phyloP scores from a whole-genome alignment of 2,113 vertebrate genomes.

The Toxotes jaculatrix region DNA sequence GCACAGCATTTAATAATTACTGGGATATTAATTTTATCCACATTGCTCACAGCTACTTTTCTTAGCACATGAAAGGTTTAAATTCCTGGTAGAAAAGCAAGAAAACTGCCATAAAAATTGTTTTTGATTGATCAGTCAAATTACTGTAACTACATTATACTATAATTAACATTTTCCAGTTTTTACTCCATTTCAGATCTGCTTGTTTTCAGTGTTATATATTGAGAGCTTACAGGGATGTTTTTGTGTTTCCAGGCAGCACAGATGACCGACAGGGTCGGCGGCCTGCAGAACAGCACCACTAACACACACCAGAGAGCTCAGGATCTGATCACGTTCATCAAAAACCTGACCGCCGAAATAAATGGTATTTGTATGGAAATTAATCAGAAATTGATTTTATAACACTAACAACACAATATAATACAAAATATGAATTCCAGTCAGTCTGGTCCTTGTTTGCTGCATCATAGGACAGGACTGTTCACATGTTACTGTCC shows the following conservation, averaged over 20 bases:
- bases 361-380: constrained; percentile 62
- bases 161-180: not conserved
- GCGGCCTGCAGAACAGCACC: constrained; percentile 68
- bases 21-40: no score
- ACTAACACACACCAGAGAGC: constrained; percentile 80
- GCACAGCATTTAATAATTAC: no score
- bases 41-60: no score
- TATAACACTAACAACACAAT: not conserved
- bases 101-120: not conserved
- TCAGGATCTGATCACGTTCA: constrained; percentile 79
- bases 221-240: not conserved
- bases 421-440: not conserved
- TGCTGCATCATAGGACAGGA: no score
- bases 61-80: no score
- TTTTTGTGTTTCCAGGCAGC: constrained; percentile 77
- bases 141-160: not conserved
- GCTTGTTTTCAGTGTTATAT: no score
- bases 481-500: not conserved
- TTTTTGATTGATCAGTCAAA: no score
- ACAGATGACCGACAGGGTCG: constrained; percentile 64
- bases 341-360: constrained; percentile 78
- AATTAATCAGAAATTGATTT: not conserved
- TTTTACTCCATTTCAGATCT: not conserved
- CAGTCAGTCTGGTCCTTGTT: no score
- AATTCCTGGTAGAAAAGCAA: no score